Evolutionary conservation across 2,797 vertebrate genomes (phyloP).

Genomic region (Poecile montanus): DNA sequence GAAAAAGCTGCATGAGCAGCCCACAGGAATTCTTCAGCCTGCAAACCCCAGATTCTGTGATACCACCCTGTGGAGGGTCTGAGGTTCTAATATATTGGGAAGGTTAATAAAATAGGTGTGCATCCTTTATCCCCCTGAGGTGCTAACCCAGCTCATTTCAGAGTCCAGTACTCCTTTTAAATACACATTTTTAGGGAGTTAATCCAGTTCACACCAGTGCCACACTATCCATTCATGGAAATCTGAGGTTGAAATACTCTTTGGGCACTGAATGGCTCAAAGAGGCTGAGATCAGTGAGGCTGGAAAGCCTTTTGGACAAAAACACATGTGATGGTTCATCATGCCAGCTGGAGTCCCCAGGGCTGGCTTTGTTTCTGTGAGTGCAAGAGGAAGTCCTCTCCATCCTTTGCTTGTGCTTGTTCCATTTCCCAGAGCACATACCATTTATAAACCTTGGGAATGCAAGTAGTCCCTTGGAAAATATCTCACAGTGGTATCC

Average conservation of each 20-base stretch:
- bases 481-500: background rate
- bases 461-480: background rate
- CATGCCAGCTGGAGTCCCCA: background rate
- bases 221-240: background rate
- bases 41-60: background rate
- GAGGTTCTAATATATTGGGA: background rate
- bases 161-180: background rate
- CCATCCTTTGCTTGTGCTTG: background rate
- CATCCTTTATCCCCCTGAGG: background rate
- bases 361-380: background rate
- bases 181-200: background rate
- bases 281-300: background rate
- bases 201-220: background rate
- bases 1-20: background rate
- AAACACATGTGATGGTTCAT: background rate
- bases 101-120: background rate
- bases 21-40: background rate
- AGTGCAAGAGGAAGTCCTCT: background rate
- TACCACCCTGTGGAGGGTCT: background rate
- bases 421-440: background rate
- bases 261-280: background rate
- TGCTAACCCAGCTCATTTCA: background rate
- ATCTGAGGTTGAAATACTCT: background rate
- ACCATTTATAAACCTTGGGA: background rate
- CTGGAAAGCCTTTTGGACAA: background rate